Percentiles rank a stretch among this genome's conserved stretches.
Evolutionary conservation across 2,797 vertebrate genomes (phyloP).

Genomic region (Caiman crocodilus): DNA sequence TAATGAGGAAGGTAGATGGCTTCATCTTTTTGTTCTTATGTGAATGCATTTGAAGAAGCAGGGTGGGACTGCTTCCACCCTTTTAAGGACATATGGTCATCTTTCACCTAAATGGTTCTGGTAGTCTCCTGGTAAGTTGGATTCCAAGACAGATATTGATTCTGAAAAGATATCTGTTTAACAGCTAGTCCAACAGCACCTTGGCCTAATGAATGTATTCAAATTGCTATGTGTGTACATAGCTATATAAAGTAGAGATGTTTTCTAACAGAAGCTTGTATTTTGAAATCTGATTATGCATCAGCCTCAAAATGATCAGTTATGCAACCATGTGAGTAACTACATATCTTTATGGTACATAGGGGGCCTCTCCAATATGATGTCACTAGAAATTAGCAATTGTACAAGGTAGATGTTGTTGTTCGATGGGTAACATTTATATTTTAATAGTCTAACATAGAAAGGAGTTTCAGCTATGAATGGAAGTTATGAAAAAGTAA

Average conservation of each 20-base stretch:
- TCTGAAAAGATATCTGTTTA: not conserved
- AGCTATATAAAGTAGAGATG: too few species aligned
- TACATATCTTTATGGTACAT: not conserved
- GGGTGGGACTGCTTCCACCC: not conserved
- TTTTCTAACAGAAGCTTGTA: not conserved
- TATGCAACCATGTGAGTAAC: not conserved
- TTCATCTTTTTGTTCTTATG: not conserved
- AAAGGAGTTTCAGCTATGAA: not conserved
- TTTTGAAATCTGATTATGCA: not conserved
- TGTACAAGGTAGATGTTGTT: not conserved
- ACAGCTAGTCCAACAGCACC: not conserved
- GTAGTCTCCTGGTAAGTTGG: not conserved
- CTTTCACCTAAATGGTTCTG: not conserved
- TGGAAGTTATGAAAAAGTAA: not conserved
- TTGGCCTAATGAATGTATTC: too few species aligned
- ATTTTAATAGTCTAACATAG: not conserved
- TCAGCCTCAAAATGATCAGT: not conserved
- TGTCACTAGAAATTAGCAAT: not conserved
- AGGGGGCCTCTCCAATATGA: not conserved
- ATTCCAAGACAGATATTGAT: not conserved
- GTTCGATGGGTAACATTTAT: not conserved
- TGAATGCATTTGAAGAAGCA: not conserved
- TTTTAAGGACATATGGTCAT: not conserved
- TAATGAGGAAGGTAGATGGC: not conserved
- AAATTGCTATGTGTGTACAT: too few species aligned